Conservation (phyloP, 2,888 invertebrate genomes). For the Parascotia fuliginaria region DNA sequence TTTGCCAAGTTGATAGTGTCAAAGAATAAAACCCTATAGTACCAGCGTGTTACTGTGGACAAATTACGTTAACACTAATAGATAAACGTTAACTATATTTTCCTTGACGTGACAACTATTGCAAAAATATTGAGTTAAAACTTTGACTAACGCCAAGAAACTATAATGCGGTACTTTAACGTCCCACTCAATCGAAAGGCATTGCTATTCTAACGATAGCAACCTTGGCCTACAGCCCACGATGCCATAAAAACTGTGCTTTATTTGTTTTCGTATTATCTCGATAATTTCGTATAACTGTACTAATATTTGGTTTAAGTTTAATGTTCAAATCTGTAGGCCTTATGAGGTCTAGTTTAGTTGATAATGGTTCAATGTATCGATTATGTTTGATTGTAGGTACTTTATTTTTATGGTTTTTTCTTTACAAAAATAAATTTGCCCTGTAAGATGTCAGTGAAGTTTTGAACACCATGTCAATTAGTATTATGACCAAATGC, state of each 20-base stretch:
- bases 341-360: neutral
- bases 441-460: too few species aligned
- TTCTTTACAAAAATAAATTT: too few species aligned
- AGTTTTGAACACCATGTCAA: too few species aligned
- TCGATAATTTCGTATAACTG: conserved; percentile 28
- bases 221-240: conserved; percentile 38
- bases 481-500: too few species aligned
- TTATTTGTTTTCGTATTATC: conserved; percentile 36
- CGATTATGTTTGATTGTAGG: neutral
- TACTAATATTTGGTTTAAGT: conserved; percentile 12
- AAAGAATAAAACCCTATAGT: too few species aligned
- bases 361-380: conserved; percentile 3
- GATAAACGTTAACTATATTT: too few species aligned
- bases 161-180: neutral
- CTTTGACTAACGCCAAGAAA: too few species aligned
- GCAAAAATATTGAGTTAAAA: too few species aligned
- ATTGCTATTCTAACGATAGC: conserved; percentile 6
- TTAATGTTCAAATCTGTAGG: conserved; percentile 4
- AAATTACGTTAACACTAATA: too few species aligned
- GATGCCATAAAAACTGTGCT: conserved; percentile 28
- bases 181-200: conserved; percentile 23
- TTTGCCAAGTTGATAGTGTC: too few species aligned
- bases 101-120: too few species aligned
- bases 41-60: too few species aligned
- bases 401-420: neutral